Evolutionary conservation across 2,797 vertebrate genomes (phyloP), one percentile per base, ranked within the genome.

Genomic region (Oreortyx pictus): DNA sequence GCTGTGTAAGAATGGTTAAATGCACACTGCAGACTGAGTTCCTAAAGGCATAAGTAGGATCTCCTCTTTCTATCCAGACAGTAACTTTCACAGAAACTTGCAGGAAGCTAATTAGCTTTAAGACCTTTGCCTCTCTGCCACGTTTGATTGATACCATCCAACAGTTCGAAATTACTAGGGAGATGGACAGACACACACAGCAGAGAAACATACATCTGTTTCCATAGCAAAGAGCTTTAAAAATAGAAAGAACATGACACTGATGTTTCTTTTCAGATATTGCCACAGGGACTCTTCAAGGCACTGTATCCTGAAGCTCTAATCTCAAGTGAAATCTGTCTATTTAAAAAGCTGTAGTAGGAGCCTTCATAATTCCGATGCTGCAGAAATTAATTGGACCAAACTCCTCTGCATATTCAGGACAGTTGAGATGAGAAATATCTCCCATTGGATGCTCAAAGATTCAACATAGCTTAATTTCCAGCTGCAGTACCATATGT

Each of bases 201-300:
- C 50, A 87, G 65, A 82, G 65, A 90, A 93, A 75, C 68, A 77
- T 0, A 52, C 60, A 89, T 80, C 75, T 81, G 82, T 92, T 95
- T 96, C 95, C 89, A 93, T 72, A 92, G 89, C 46, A 66, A 95
- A 89, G 43, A 15, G 41, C 73, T 81, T 88, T 95, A 94, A 92
- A 96, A 93, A 87, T 86, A 91, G 91, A 82, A 95, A 74, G 76
- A 93, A 86, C 37, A 23, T 60, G 87, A 93, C 88, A 86, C 77
- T 71, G 77, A 85, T 75, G 72, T 80, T 94, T 94, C 92, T 86
- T 76, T 81, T 50, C 92, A 56, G 31, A 81, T 82, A 81, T n/a
- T 79, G 82, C 75, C 82, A 92, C 35, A 46, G 89, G 87, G 64
- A 83, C 86, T 82, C 82, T 90, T 88, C 84, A 71, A 84, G 86